A percentile compares a stretch with the other conserved stretches of the same genome.
Evolutionary conservation across 2,113 vertebrate genomes (phyloP).

Genomic region (Cacatua alba): DNA sequence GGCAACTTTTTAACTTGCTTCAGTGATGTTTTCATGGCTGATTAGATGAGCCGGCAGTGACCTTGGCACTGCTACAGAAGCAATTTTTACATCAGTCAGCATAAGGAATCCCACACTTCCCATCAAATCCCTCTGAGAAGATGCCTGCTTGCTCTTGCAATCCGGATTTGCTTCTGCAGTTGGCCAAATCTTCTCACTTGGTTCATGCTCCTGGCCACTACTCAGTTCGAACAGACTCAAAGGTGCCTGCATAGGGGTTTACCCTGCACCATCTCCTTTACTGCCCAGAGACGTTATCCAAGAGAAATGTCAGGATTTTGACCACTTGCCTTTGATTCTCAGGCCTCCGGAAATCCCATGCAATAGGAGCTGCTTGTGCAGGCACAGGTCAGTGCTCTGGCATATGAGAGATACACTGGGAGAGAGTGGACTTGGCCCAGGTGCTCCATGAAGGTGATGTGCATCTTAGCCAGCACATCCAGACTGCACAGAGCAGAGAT

Average conservation of each 20-base stretch:
- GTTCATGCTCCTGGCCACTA: background rate
- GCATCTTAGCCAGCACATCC: background rate
- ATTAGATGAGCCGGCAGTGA: background rate
- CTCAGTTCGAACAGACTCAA: background rate
- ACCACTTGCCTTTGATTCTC: background rate
- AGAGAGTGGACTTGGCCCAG: background rate
- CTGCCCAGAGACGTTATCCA: background rate
- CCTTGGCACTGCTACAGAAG: conserved; percentile 21
- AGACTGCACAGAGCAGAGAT: background rate
- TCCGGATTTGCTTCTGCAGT: background rate
- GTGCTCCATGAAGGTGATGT: background rate
- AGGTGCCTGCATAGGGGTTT: background rate
- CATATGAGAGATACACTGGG: background rate
- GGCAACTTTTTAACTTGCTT: conserved; percentile 24
- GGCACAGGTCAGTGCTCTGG: accelerated
- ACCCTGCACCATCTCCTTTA: background rate
- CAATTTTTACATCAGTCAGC: conserved; percentile 29
- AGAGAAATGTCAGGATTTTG: background rate
- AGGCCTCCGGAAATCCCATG: background rate
- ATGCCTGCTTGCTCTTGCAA: background rate
- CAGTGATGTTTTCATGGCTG: conserved; percentile 6
- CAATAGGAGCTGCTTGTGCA: background rate
- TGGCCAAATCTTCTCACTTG: background rate
- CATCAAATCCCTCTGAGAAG: background rate
- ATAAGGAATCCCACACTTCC: conserved; percentile 8